Percentiles rank a stretch among this genome's conserved stretches.
These are phyloP conservation scores for Hafferia zeledoni DNA, from an alignment of 2,797 vertebrate species.

Conservation along the genomic window DNA sequence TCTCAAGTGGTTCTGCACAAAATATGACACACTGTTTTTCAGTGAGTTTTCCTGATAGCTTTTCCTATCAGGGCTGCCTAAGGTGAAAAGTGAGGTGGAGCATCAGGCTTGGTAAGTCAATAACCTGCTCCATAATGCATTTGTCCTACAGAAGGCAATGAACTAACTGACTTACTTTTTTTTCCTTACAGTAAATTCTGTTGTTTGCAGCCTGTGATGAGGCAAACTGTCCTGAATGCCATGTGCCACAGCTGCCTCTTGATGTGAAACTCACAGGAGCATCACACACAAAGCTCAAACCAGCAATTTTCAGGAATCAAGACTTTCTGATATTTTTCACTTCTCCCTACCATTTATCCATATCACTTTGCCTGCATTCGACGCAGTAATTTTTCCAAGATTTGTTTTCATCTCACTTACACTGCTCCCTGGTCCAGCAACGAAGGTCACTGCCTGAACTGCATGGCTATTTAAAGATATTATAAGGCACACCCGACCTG, in stretches of 20 bases:
- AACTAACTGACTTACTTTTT: not conserved
- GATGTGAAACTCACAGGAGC: not conserved
- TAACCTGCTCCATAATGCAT: not conserved
- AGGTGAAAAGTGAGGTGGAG: not conserved
- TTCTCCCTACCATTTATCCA: not conserved
- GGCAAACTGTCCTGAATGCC: not conserved
- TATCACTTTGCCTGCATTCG: not conserved
- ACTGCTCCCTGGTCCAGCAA: not conserved
- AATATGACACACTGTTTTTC: not conserved
- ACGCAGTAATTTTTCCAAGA: not conserved
- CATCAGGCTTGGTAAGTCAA: not conserved
- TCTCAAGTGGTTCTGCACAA: not conserved
- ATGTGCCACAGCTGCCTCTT: not conserved
- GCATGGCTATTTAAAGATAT: not conserved
- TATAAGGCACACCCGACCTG: not conserved
- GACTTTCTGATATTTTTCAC: not conserved
- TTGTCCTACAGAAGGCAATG: not conserved
- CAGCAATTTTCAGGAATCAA: not conserved
- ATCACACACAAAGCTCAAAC: not conserved
- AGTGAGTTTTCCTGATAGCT: not conserved
- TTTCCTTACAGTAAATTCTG: not conserved
- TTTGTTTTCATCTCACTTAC: not conserved
- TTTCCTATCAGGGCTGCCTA: not conserved
- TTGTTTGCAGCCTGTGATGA: not conserved
- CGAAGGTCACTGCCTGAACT: not conserved